Conservation (phyloP, 1,140 invertebrate genomes). For the Charaxes varanes region DNA sequence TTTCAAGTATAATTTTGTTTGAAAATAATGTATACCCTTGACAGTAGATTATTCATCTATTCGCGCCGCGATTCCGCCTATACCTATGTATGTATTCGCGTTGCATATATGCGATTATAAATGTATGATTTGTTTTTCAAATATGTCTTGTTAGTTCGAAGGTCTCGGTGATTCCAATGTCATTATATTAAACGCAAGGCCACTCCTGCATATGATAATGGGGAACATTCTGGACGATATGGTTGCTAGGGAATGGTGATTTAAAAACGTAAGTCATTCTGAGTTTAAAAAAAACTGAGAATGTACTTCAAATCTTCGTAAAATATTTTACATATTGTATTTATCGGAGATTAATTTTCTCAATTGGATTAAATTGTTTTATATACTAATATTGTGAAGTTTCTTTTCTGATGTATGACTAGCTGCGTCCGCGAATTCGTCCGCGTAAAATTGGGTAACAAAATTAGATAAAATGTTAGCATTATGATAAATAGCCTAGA, state of each 20-base stretch:
- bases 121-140: slow-evolving; percentile 36
- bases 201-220: slow-evolving; percentile 19
- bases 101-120: slow-evolving; percentile 27
- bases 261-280: too few relatives aligned
- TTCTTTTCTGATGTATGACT: too few relatives aligned
- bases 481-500: too few relatives aligned
- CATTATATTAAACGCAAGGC: slow-evolving; percentile 23
- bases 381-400: too few relatives aligned
- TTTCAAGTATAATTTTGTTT: slow-evolving; percentile 10
- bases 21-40: slow-evolving; percentile 12
- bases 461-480: too few relatives aligned
- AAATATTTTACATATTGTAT: too few relatives aligned
- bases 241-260: slow-evolving; percentile 11
- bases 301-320: too few relatives aligned
- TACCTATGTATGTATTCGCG: slow-evolving; percentile 18
- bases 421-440: too few relatives aligned
- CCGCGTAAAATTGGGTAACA: too few relatives aligned
- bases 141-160: slow-evolving; percentile 21
- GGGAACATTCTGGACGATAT: slow-evolving; percentile 20
- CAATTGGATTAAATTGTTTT: too few relatives aligned
- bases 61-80: slow-evolving; percentile 27
- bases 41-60: slow-evolving; percentile 19
- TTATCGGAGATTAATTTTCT: too few relatives aligned
- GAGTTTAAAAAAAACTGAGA: too few relatives aligned
- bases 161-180: slow-evolving; percentile 27